phyloP scores from a whole-genome alignment of 2,113 vertebrate species.

The Zapornia atra region DNA sequence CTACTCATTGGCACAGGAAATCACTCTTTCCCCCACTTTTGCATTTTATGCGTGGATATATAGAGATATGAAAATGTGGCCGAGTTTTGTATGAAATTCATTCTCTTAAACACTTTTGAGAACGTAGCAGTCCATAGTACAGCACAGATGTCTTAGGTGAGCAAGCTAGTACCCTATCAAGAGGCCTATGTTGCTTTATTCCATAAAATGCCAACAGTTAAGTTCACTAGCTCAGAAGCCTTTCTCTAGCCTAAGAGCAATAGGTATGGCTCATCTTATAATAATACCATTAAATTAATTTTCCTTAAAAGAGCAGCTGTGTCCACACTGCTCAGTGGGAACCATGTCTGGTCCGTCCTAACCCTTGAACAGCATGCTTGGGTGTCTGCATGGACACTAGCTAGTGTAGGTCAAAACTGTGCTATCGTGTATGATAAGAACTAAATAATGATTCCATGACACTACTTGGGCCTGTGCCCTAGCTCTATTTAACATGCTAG shows the following conservation, averaged over 20 bases:
- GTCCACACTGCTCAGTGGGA: not conserved
- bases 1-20: not conserved
- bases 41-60: not conserved
- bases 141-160: fast-evolving
- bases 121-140: not conserved
- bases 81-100: not conserved
- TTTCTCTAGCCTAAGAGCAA: not conserved
- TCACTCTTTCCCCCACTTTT: not conserved
- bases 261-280: not conserved
- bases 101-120: not conserved
- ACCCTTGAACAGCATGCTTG: not conserved
- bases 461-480: not conserved
- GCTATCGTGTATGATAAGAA: not conserved
- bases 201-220: not conserved
- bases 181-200: not conserved
- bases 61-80: not conserved
- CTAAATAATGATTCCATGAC: not conserved
- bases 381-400: fast-evolving
- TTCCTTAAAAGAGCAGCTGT: not conserved
- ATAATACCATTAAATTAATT: not conserved
- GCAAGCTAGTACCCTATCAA: not conserved
- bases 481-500: not conserved
- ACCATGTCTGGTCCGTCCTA: not conserved
- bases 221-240: not conserved
- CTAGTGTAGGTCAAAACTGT: not conserved